Base-by-base conservation (phyloP, 2,113 vertebrate genomes). In the Amblyopsis rosae region DNA sequence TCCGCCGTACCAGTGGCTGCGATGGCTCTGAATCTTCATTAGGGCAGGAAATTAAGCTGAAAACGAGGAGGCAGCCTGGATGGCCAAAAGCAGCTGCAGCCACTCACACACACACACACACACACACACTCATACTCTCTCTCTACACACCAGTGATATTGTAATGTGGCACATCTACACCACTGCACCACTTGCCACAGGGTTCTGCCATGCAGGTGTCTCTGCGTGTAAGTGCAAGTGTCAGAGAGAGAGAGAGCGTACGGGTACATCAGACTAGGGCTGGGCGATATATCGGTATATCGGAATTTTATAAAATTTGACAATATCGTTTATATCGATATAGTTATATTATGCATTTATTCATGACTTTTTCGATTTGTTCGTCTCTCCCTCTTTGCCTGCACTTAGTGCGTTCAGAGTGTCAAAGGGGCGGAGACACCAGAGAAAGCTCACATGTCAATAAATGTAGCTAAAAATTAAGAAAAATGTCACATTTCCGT, bases 1-100 rank as follows among this genome's bases (percentile, higher is more conserved):
- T 60, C 73, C 66, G 76, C 78, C 61, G 81, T 79, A 80, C 82
- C 83, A 76, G 83, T 79, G 69, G 81, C 81, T 69, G 77, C 12
- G 55, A 81, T 85, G 88, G 82, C 89, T 92, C 90, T 93, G 91
- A 92, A 92, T 93, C 92, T 92, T 93, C 90, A 93, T 93, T 93
- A 93, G 85, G 75, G 81, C 54, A 81, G 82, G 89, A 93, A 93
- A 93, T 93, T 92, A 92, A 92, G 91, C 90, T 88, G 86, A 92
- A 93, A 93, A 93, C 86, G 86, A 93, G 87, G 86, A 90, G 91
- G 86, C 88, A 89, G 88, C 86, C 70, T 77, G 82, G 86, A 92
- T 74, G 86, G 83, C 86, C 89, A 77, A 88, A 90, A 91, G 91
- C 91, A 92, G 91, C 90, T 91, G 90, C 91, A 88, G 83, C 80